A percentile compares a stretch with the other conserved stretches of the same genome.
These are phyloP conservation scores for Antechinus stuartii DNA, from an alignment of 2,113 vertebrate species.

Conservation along the genomic window DNA sequence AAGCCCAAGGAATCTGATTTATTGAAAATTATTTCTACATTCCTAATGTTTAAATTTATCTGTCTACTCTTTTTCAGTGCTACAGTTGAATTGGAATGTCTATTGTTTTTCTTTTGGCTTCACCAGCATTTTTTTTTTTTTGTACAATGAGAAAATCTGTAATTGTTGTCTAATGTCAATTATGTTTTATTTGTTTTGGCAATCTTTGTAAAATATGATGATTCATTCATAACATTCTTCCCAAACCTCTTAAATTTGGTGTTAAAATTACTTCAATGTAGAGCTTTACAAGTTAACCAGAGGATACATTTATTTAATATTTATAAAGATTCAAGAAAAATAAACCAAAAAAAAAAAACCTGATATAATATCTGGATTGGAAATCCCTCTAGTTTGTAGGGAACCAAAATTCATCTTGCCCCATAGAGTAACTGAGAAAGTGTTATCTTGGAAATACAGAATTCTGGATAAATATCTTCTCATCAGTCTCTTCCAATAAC, in stretches of 20 bases:
- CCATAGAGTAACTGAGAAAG: neutral
- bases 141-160: conserved; percentile 13
- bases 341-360: neutral
- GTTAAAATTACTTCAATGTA: conserved; percentile 20
- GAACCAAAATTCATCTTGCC: neutral
- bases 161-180: neutral
- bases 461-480: neutral
- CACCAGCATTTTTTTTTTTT: neutral
- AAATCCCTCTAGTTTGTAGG: neutral
- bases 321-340: neutral
- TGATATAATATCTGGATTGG: neutral
- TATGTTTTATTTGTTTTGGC: neutral
- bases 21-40: neutral
- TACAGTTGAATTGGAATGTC: neutral
- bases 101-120: conserved; percentile 4
- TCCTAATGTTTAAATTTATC: conserved; percentile 21
- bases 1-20: neutral
- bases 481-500: neutral
- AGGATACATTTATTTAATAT: neutral
- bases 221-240: neutral
- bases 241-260: neutral
- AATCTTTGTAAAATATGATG: neutral
- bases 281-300: neutral
- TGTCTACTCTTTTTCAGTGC: conserved; percentile 8
- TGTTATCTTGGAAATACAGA: neutral